phyloP scores from a whole-genome alignment of 2,113 vertebrate genomes.

The Grallaria varia region DNA sequence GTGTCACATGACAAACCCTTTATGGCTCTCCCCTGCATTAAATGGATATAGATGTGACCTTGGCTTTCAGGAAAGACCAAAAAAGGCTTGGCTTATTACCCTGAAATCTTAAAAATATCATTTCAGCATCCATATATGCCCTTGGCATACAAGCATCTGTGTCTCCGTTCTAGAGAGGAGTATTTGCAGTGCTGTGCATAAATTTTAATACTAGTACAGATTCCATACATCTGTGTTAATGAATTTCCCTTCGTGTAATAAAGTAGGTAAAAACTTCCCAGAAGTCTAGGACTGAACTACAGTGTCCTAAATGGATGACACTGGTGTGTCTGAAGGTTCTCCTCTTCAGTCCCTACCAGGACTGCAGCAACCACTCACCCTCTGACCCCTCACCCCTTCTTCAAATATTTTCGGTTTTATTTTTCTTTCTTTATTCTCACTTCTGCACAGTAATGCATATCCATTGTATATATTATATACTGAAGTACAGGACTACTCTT shows the following conservation, averaged over 20 bases:
- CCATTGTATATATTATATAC: neutral
- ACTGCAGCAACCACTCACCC: neutral
- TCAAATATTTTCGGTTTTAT: neutral
- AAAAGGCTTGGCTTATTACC: neutral
- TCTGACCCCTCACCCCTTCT: neutral
- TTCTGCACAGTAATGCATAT: neutral
- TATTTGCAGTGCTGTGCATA: too few relatives aligned
- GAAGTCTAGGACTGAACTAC: neutral
- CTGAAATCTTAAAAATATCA: neutral
- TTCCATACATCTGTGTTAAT: neutral
- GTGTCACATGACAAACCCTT: neutral
- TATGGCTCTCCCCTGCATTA: neutral
- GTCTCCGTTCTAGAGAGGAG: too few relatives aligned
- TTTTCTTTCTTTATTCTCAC: neutral
- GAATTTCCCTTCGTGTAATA: neutral
- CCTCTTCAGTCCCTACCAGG: neutral
- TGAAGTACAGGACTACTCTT: neutral
- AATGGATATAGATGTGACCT: neutral
- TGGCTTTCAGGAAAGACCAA: neutral
- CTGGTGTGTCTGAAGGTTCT: neutral
- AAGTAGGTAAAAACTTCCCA: neutral
- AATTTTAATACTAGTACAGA: neutral
- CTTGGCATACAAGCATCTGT: neutral
- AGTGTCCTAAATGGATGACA: rapidly evolving
- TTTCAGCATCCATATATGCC: neutral